phyloP scores from a whole-genome alignment of 2,888 invertebrate genomes.

The Plebejus anna region DNA sequence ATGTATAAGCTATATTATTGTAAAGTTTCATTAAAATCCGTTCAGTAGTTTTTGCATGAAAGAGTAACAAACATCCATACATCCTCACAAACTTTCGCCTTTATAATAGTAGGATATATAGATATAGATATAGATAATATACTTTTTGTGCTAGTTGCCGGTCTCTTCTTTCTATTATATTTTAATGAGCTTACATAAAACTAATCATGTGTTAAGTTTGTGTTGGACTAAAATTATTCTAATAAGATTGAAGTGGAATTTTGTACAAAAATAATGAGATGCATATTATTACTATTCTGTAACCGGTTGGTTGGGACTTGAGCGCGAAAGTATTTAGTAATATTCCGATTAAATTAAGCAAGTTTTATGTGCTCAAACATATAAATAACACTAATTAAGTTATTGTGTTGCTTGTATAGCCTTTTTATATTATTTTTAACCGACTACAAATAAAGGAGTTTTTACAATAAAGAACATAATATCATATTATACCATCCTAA shows the following conservation, averaged over 20 bases:
- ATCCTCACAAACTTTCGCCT: too few species aligned
- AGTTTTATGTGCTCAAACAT: neutral
- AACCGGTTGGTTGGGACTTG: neutral
- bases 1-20: too few species aligned
- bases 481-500: neutral
- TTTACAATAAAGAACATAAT: neutral
- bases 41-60: too few species aligned
- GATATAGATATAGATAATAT: too few species aligned
- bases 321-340: neutral
- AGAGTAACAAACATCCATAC: too few species aligned
- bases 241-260: neutral
- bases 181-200: neutral
- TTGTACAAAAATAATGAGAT: neutral
- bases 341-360: neutral
- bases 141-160: too few species aligned
- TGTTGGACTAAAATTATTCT: neutral
- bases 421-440: neutral
- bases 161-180: neutral
- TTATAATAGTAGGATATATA: too few species aligned
- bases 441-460: too few species aligned
- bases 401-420: neutral
- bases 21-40: too few species aligned
- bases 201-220: too few species aligned
- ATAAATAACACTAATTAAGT: neutral
- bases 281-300: neutral